A percentile compares a stretch with the other conserved stretches of the same genome.
Conservation (phyloP, 1,140 invertebrate species). For the Rhynchophorus ferrugineus region DNA sequence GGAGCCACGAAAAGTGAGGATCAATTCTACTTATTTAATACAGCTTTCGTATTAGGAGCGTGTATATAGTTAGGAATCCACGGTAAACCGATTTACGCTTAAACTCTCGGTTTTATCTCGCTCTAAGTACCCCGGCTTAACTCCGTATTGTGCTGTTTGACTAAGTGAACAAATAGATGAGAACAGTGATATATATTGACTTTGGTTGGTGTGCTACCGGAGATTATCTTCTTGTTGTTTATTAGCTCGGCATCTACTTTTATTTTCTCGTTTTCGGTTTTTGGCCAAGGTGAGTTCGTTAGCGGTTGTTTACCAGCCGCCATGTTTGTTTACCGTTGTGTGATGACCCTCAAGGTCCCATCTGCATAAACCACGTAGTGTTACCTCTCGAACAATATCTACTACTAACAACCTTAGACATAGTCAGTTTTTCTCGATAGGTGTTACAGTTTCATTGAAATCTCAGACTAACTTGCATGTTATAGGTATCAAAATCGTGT, state of each 20-base stretch:
- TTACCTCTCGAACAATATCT: too few species aligned
- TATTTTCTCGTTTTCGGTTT: conserved; percentile 4
- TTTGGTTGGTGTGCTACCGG: conserved; percentile 30
- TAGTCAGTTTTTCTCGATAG: too few species aligned
- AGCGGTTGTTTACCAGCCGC: conserved; percentile 10
- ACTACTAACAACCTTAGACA: too few species aligned
- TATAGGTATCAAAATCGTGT: too few species aligned
- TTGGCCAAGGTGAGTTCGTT: conserved; percentile 15
- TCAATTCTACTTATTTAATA: conserved; percentile 45
- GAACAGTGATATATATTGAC: conserved; percentile 41
- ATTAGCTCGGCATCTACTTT: conserved; percentile 18
- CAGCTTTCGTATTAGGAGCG: conserved; percentile 43
- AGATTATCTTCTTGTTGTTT: conserved; percentile 28
- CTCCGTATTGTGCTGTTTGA: conserved; percentile 41
- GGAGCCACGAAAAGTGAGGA: conserved; percentile 42
- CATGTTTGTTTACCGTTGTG: conserved; percentile 8
- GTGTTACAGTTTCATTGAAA: too few species aligned
- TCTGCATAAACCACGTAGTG: too few species aligned
- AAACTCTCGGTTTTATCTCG: conserved; percentile 43
- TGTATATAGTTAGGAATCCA: conserved; percentile 44
- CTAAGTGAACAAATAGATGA: conserved; percentile 43
- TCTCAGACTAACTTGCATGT: too few species aligned
- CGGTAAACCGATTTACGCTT: conserved; percentile 43
- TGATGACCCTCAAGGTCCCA: background rate
- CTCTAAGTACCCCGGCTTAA: conserved; percentile 42